These are phyloP conservation scores for Periophthalmodon schlosseri DNA, from an alignment of 2,113 vertebrate genomes.

Conservation along the genomic window DNA sequence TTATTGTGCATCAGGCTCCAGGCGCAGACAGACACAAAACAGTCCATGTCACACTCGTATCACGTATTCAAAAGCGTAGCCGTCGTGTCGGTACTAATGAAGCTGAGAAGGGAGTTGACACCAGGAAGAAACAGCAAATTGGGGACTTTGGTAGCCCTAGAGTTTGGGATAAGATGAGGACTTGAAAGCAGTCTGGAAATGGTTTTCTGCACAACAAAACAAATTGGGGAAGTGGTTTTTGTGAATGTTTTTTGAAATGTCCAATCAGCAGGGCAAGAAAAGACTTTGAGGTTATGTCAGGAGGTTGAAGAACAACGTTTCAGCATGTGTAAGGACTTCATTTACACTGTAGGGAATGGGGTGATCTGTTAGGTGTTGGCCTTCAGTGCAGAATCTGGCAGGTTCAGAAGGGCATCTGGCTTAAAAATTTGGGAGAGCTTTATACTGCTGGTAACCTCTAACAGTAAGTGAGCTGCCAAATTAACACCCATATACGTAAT, in stretches of 20 bases:
- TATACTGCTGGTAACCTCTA: no score
- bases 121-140: background rate
- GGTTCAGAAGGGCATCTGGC: no score
- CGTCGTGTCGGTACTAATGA: conserved; percentile 22
- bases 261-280: background rate
- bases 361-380: no score
- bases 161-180: background rate
- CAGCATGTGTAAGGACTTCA: background rate
- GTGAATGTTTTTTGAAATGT: conserved; percentile 1
- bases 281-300: background rate
- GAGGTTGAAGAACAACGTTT: background rate
- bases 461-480: no score
- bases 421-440: no score
- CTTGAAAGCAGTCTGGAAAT: background rate
- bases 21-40: background rate
- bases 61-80: background rate
- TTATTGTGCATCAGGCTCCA: conserved; percentile 15
- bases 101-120: conserved; percentile 8
- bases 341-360: no score
- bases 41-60: background rate
- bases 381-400: no score
- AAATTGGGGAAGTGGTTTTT: background rate
- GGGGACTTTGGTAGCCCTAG: background rate
- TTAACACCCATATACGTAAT: no score
- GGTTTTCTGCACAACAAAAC: background rate